Percentiles rank a stretch among this genome's conserved stretches.
phyloP scores from a whole-genome alignment of 2,888 invertebrate genomes.

The Macrophya alboannulata region DNA sequence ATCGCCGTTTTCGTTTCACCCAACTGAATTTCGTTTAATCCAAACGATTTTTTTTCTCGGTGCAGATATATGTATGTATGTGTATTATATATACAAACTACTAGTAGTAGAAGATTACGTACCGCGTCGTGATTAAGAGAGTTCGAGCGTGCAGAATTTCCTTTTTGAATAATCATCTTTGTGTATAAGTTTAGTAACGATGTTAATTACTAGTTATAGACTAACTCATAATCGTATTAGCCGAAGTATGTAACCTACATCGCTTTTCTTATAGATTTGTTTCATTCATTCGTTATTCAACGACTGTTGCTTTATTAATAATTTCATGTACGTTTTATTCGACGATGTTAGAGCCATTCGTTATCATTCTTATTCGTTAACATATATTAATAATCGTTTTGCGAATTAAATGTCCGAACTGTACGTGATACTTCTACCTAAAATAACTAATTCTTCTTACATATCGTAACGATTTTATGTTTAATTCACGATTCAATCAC shows the following conservation, averaged over 20 bases:
- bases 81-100: constrained; percentile 18
- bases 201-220: constrained; percentile 2
- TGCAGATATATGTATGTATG: neutral
- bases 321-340: neutral
- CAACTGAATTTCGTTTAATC: too few relatives aligned
- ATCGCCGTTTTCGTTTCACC: too few relatives aligned
- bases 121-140: constrained; percentile 40
- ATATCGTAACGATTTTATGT: constrained; percentile 13
- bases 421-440: neutral
- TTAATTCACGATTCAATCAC: neutral
- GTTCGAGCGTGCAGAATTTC: constrained; percentile 20
- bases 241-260: neutral
- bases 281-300: neutral
- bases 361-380: neutral
- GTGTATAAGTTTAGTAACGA: constrained; percentile 19
- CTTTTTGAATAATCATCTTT: constrained; percentile 26
- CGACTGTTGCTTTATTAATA: neutral
- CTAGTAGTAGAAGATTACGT: constrained; percentile 13
- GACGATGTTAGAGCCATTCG: neutral
- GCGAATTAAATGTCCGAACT: neutral
- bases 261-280: neutral
- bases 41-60: too few relatives aligned
- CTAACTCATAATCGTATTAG: constrained; percentile 7
- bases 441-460: neutral
- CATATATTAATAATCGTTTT: neutral